A percentile compares a stretch with the other conserved stretches of the same genome.
These are phyloP conservation scores for Bubo scandiacus DNA, from an alignment of 2,113 vertebrate genomes.

Conservation along the genomic window DNA sequence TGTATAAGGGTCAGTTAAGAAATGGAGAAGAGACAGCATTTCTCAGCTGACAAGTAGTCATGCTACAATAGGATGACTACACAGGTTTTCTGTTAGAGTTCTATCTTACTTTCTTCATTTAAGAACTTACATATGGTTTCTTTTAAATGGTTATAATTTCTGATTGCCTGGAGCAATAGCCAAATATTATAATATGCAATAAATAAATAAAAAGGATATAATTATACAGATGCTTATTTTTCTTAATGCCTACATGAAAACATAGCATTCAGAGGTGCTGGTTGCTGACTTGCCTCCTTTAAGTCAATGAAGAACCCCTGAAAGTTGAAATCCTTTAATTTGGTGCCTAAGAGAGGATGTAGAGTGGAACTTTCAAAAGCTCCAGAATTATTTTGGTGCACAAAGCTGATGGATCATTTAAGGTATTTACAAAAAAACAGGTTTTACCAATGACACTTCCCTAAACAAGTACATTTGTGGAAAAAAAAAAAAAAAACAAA, in stretches of 20 bases:
- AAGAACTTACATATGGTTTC: not conserved
- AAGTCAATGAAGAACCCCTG: not conserved
- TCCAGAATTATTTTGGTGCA: not conserved
- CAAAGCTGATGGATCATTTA: not conserved
- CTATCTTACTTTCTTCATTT: not conserved
- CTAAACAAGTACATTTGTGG: not conserved
- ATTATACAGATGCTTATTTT: not conserved
- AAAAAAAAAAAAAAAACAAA: not conserved
- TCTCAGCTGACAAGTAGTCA: not conserved
- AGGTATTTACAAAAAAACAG: not conserved
- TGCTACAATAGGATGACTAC: not conserved
- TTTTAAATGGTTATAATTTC: not conserved
- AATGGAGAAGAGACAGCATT: not conserved
- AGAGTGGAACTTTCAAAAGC: not conserved
- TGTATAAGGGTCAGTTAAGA: not conserved
- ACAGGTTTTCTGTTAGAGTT: not conserved
- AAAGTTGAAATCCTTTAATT: not conserved
- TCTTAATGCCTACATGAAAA: not conserved
- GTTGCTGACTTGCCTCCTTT: not conserved
- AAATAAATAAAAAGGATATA: not conserved
- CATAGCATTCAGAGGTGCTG: not conserved
- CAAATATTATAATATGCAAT: not conserved
- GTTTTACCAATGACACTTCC: not conserved
- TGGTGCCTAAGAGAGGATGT: not conserved
- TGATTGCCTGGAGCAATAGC: not conserved